Percentiles rank a stretch among this genome's conserved stretches.
phyloP scores from a whole-genome alignment of 2,797 vertebrate genomes.

The Pantherophis vulpinus region DNA sequence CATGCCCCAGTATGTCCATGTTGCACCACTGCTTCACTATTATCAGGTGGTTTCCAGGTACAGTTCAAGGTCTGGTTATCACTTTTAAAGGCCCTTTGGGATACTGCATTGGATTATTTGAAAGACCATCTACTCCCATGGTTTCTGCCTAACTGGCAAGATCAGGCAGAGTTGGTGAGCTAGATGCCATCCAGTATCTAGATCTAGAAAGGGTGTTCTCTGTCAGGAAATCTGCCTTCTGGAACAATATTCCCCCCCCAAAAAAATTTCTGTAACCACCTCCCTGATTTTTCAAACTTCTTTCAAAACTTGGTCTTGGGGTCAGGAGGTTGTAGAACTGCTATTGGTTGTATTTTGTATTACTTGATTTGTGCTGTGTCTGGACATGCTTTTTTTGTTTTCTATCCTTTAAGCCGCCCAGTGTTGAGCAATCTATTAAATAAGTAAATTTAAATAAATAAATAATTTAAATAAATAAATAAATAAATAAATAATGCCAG shows the following conservation, averaged over 20 bases:
- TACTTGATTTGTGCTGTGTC: neutral
- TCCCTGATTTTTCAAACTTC: neutral
- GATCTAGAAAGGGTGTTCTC: neutral
- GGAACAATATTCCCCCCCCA: neutral
- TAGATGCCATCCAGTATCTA: neutral
- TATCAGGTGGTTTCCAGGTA: neutral
- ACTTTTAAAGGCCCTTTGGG: neutral
- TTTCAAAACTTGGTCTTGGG: neutral
- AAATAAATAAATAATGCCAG: neutral
- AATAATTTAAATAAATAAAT: neutral
- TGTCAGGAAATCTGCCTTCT: neutral
- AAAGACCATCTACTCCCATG: neutral
- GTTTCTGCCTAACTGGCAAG: neutral
- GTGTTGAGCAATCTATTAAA: neutral
- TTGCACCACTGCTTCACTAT: neutral
- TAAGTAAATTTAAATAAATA: neutral
- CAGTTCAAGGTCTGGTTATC: neutral
- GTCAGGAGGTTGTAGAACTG: neutral
- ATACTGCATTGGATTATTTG: neutral
- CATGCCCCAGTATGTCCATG: neutral
- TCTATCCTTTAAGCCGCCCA: neutral
- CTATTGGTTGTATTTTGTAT: neutral
- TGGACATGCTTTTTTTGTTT: neutral
- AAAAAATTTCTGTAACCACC: neutral
- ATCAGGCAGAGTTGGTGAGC: neutral